These are phyloP conservation scores for Limosa lapponica DNA, from an alignment of 2,797 vertebrate genomes.

Conservation along the genomic window DNA sequence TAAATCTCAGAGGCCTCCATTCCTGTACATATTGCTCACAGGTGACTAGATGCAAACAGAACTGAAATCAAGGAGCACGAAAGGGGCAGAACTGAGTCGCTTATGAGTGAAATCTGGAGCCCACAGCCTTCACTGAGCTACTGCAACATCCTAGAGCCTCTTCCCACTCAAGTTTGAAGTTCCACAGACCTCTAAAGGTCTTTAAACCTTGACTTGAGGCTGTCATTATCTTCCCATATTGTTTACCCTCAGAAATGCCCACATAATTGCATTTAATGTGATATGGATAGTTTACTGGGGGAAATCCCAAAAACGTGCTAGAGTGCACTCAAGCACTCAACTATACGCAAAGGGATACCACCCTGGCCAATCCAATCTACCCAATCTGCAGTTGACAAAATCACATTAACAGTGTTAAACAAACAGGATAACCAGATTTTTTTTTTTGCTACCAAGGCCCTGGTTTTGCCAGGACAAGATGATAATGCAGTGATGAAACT, in stretches of 20 bases:
- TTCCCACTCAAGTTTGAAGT: not conserved
- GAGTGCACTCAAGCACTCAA: not conserved
- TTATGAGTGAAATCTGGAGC: not conserved
- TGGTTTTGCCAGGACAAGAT: not conserved
- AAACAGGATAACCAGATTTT: not conserved
- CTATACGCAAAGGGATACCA: not conserved
- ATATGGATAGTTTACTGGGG: not conserved
- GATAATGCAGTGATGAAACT: not conserved
- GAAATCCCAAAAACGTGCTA: not conserved
- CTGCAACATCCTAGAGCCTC: not conserved
- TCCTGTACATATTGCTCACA: not conserved
- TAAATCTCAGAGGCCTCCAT: not conserved
- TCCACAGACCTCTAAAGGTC: not conserved
- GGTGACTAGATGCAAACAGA: not conserved
- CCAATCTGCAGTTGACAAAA: not conserved
- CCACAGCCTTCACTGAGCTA: not conserved
- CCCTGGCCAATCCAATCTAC: not conserved
- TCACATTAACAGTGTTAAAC: not conserved
- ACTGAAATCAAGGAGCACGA: not conserved
- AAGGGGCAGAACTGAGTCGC: accelerated
- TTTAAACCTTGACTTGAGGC: not conserved
- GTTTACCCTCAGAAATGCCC: not conserved
- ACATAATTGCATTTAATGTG: not conserved
- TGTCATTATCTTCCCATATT: not conserved
- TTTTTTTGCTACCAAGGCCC: not conserved